Percentiles rank a stretch among this genome's conserved stretches.
Conservation (phyloP, 2,888 invertebrate genomes). For the Tridacna gigas region DNA sequence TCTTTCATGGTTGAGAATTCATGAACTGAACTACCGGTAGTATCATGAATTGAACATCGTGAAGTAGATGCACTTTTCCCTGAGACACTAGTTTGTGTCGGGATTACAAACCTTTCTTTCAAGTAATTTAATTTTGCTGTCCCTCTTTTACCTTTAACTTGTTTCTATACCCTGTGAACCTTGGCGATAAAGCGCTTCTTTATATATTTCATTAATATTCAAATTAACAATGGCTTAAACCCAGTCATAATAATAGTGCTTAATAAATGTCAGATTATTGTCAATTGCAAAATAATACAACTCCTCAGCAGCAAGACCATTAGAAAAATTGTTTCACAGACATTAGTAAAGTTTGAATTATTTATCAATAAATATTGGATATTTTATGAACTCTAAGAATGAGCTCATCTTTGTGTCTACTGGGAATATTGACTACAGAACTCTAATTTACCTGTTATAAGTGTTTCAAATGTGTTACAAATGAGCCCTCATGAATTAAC, state of each 20-base stretch:
- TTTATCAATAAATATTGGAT: conserved; percentile 19
- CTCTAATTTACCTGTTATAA: conserved; percentile 11
- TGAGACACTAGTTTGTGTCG: not conserved
- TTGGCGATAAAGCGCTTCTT: conserved; percentile 19
- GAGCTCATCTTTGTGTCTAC: conserved; percentile 26
- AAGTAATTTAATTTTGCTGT: conserved; percentile 12
- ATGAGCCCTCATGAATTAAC: not conserved
- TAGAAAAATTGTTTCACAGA: conserved; percentile 21
- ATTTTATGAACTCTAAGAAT: conserved; percentile 35
- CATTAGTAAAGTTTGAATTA: conserved; percentile 26
- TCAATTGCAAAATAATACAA: conserved; percentile 32
- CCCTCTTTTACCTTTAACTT: conserved; percentile 24
- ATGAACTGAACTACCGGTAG: too few species aligned
- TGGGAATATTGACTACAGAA: conserved; percentile 16
- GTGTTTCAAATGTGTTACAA: too few species aligned
- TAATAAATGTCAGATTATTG: conserved; percentile 19
- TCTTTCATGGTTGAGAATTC: not conserved
- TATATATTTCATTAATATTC: conserved; percentile 26
- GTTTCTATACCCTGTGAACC: conserved; percentile 33
- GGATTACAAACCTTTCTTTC: conserved; percentile 29
- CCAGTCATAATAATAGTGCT: conserved; percentile 27
- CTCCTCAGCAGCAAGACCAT: conserved; percentile 38
- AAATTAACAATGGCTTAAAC: conserved; percentile 23
- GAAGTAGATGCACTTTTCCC: not conserved
- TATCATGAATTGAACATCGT: not conserved